These are phyloP conservation scores for Hippocampus barbouri DNA, from an alignment of 2,113 vertebrate species.

Conservation along the genomic window DNA sequence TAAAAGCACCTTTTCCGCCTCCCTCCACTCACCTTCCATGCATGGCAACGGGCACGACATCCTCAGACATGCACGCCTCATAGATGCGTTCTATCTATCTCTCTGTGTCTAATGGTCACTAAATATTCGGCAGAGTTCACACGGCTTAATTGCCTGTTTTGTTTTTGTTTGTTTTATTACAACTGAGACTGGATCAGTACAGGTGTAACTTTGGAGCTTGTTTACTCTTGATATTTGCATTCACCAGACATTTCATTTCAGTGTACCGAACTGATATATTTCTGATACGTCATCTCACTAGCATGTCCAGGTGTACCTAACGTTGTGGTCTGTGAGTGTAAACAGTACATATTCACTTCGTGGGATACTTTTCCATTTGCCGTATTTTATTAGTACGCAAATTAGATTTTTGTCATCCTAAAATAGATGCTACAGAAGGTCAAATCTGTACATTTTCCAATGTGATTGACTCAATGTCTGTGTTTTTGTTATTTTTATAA, in stretches of 20 bases:
- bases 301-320: background rate
- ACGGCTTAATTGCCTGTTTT: constrained; percentile 36
- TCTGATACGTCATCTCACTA: background rate
- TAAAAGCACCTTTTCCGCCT: constrained; percentile 36
- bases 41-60: constrained; percentile 53
- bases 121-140: constrained; percentile 51
- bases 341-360: background rate
- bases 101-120: constrained; percentile 52
- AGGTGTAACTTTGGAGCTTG: constrained; percentile 17
- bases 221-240: background rate
- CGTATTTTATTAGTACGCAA: background rate
- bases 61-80: constrained; percentile 49
- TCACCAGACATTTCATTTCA: background rate
- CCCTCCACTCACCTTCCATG: constrained; percentile 26
- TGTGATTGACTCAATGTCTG: no score
- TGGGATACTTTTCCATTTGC: background rate
- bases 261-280: background rate
- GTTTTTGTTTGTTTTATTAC: constrained; percentile 23
- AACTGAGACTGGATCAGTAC: constrained; percentile 57
- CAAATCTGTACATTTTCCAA: no score
- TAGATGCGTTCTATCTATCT: constrained; percentile 42
- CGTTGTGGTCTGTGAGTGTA: background rate
- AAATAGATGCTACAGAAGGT: background rate
- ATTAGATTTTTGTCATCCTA: background rate
- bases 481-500: no score